Evolutionary conservation across 1,140 invertebrate genomes (phyloP).

Genomic region (Papilio helenus): DNA sequence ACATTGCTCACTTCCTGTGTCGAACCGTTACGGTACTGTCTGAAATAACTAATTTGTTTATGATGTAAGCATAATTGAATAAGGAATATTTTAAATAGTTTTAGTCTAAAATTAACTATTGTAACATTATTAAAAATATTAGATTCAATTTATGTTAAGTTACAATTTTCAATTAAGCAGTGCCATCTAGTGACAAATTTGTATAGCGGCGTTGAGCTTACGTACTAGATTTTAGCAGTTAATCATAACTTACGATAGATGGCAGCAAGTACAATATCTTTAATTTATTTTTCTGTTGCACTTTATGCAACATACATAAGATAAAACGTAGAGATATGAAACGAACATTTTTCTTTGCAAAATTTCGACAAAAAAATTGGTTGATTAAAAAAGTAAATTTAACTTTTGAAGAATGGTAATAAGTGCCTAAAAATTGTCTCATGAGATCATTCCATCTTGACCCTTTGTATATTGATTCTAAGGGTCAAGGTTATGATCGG

Average conservation of each 20-base stretch:
- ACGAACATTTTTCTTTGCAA: no score
- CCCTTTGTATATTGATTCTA: no score
- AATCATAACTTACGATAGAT: conserved; percentile 2
- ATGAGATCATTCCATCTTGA: no score
- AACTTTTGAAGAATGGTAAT: no score
- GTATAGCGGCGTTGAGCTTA: neutral
- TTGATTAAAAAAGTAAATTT: no score
- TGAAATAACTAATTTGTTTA: neutral
- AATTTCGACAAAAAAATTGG: no score
- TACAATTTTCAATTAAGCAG: neutral
- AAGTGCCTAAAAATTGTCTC: no score
- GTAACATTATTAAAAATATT: neutral
- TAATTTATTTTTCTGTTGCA: neutral
- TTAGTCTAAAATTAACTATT: neutral
- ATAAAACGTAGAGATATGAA: no score
- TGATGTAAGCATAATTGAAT: neutral
- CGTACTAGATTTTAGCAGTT: neutral
- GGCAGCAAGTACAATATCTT: neutral
- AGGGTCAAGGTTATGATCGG: no score
- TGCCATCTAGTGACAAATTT: conserved; percentile 25
- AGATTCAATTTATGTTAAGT: neutral
- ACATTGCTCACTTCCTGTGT: conserved; percentile 20
- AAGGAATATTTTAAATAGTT: no score
- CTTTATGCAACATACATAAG: no score
- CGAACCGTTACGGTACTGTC: neutral